Evolutionary conservation across 2,113 vertebrate species (phyloP).

Genomic region (Pyrgilauda ruficollis): DNA sequence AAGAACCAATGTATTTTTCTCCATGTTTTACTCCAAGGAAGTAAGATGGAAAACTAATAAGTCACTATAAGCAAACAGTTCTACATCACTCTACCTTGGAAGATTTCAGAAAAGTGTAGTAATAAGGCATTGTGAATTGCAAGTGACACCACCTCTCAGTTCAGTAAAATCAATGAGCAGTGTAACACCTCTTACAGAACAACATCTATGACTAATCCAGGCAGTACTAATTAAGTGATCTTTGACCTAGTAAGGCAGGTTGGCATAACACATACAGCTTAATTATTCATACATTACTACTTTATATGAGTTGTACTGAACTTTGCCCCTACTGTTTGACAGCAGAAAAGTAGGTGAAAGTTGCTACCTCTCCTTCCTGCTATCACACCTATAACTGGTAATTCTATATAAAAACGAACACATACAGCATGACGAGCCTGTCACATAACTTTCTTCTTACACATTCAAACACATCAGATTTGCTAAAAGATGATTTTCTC

Average conservation of each 20-base stretch:
- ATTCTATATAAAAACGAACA: background rate
- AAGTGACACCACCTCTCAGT: background rate
- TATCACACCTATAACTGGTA: background rate
- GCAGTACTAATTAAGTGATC: constrained; percentile 26
- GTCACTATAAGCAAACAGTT: background rate
- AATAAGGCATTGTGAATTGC: background rate
- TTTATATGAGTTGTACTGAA: constrained; percentile 6
- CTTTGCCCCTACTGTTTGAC: background rate
- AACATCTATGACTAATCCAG: constrained; percentile 15
- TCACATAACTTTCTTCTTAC: background rate
- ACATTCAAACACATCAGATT: background rate
- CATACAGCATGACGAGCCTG: background rate
- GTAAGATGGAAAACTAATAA: background rate
- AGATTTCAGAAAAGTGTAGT: background rate
- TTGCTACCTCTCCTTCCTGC: background rate
- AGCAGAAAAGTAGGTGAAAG: constrained; percentile 19
- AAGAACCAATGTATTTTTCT: background rate
- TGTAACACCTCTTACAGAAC: background rate
- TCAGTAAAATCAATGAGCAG: background rate
- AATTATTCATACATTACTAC: constrained; percentile 43
- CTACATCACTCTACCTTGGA: background rate
- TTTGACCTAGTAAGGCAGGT: constrained; percentile 31
- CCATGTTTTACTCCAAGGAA: background rate
- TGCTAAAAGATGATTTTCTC: background rate
- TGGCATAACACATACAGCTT: constrained; percentile 27